A percentile compares a stretch with the other conserved stretches of the same genome.
Conservation (phyloP, 1,140 invertebrate species). For the Papilio aristodemus region DNA sequence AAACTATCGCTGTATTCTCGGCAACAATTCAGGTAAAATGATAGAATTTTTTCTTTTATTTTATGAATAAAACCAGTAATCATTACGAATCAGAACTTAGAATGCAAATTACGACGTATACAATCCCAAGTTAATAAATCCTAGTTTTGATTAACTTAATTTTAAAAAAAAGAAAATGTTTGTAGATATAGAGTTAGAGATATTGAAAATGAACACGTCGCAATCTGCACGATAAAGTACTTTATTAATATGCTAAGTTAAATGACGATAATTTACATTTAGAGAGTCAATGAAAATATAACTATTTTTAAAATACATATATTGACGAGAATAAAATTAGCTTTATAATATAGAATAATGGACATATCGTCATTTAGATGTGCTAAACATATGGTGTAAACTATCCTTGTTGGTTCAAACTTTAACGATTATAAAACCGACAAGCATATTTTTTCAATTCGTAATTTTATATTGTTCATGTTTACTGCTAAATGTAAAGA, state of each 20-base stretch:
- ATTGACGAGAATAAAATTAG: too few relatives aligned
- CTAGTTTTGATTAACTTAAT: too few relatives aligned
- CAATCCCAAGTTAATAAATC: not conserved
- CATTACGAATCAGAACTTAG: not conserved
- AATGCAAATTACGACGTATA: not conserved
- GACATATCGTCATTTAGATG: slow-evolving; percentile 3
- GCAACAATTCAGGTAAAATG: not conserved
- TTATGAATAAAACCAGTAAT: slow-evolving; percentile 5
- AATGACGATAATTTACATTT: slow-evolving; percentile 14
- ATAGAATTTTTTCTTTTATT: not conserved
- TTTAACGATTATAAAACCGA: not conserved
- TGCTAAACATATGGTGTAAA: slow-evolving; percentile 4
- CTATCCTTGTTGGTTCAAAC: not conserved
- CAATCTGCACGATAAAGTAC: not conserved
- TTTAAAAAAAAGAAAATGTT: too few relatives aligned
- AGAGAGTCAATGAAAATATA: not conserved
- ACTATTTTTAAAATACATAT: too few relatives aligned
- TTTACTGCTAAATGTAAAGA: slow-evolving; percentile 19
- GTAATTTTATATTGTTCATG: not conserved
- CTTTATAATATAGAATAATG: too few relatives aligned
- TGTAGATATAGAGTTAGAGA: not conserved
- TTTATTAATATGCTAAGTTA: not conserved
- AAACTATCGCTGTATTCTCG: too few relatives aligned
- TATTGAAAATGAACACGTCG: not conserved
- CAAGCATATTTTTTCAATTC: not conserved